Conservation (phyloP, 2,113 vertebrate genomes). For the Anarrhichthys ocellatus region DNA sequence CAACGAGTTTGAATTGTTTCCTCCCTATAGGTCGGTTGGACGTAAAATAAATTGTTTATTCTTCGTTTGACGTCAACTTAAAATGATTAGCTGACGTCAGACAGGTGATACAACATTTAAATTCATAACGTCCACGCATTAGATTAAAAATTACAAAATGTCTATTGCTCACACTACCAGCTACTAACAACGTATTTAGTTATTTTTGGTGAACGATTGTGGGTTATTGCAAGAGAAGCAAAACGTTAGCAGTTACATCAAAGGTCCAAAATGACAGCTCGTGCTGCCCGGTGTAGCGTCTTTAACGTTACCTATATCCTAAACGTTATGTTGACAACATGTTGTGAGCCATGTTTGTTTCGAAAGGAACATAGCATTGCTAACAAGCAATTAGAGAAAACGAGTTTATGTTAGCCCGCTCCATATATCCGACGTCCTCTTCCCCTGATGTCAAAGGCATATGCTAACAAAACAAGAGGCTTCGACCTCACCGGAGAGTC, state of each 20-base stretch:
- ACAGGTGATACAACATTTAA: background rate
- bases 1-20: background rate
- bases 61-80: background rate
- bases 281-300: no score
- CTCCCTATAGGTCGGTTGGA: background rate
- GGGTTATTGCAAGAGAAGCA: background rate
- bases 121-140: background rate
- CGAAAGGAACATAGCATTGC: background rate
- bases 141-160: no score
- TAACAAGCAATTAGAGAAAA: background rate
- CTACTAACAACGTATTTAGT: no score
- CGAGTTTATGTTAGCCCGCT: background rate
- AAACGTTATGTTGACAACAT: background rate
- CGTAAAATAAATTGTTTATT: background rate
- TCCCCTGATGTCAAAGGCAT: conserved; percentile 51
- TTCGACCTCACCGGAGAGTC: background rate
- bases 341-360: no score
- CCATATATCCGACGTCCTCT: conserved; percentile 15
- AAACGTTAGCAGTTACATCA: background rate
- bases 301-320: background rate
- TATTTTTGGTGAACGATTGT: background rate
- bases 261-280: background rate
- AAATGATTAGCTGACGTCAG: background rate
- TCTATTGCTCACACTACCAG: background rate
- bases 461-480: conserved; percentile 31